Evolutionary conservation across 2,888 invertebrate species (phyloP).

Genomic region (Myopa tessellatipennis): DNA sequence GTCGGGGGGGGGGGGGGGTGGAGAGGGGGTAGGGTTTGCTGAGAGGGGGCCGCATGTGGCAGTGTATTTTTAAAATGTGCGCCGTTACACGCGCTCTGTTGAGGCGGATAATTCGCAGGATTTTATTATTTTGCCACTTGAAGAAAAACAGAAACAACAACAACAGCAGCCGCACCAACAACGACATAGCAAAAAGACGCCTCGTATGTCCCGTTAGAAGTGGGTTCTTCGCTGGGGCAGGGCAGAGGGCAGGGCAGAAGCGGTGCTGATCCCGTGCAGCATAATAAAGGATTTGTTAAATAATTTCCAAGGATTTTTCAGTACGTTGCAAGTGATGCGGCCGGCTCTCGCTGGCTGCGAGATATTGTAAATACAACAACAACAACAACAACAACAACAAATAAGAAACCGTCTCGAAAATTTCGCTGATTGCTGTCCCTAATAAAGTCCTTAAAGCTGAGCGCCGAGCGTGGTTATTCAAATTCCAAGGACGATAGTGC

Average conservation of each 20-base stretch:
- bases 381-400: background rate
- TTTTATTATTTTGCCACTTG: slow-evolving; percentile 39
- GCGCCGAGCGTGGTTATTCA: background rate
- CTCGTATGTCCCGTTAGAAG: background rate
- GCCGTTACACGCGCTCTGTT: slow-evolving; percentile 17
- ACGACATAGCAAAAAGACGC: background rate
- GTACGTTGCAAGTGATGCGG: slow-evolving; percentile 8
- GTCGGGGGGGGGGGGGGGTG: background rate
- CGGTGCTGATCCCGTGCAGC: background rate
- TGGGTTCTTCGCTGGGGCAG: background rate
- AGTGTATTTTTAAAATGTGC: slow-evolving; percentile 26
- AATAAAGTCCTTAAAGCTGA: too few species aligned
- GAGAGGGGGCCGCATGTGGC: background rate
- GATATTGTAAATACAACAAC: background rate
- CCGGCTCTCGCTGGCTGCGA: background rate
- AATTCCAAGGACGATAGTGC: background rate
- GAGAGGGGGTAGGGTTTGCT: too few species aligned
- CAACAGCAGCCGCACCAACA: background rate
- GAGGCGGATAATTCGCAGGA: slow-evolving; percentile 35
- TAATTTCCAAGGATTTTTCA: slow-evolving; percentile 27
- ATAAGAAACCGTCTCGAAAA: too few species aligned
- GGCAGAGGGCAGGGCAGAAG: background rate
- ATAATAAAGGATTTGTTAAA: slow-evolving; percentile 24
- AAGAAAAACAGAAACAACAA: slow-evolving; percentile 18
- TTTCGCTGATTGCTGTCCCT: too few species aligned